Conservation (phyloP, 2,113 vertebrate species). For the Physeter macrocephalus region DNA sequence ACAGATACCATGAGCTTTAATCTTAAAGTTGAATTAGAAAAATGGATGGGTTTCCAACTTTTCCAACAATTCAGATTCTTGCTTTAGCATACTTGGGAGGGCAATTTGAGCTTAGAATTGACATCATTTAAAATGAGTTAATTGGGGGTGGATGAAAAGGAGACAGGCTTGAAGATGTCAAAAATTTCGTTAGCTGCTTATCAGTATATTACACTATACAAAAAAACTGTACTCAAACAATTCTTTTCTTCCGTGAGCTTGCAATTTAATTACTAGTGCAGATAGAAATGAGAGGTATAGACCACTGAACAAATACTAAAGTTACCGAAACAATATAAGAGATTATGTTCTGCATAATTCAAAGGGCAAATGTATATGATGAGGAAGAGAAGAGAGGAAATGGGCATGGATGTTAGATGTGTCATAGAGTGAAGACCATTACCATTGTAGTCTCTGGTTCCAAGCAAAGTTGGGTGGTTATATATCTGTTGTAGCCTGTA, state of each 20-base stretch:
- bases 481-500: neutral
- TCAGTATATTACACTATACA: neutral
- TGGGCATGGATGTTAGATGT: neutral
- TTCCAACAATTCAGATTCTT: neutral
- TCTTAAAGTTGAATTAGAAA: neutral
- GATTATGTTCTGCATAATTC: neutral
- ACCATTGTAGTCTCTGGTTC: neutral
- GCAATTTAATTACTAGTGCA: neutral
- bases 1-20: neutral
- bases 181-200: neutral
- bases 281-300: neutral
- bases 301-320: neutral
- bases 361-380: neutral
- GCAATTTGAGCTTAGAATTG: neutral
- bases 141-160: neutral
- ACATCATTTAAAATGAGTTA: constrained; percentile 13
- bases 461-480: neutral
- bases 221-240: neutral
- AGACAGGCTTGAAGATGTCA: neutral
- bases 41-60: neutral
- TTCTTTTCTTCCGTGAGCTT: neutral
- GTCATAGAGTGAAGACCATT: neutral
- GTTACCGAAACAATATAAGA: neutral
- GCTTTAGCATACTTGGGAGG: neutral
- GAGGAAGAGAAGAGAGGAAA: neutral